phyloP scores from a whole-genome alignment of 2,888 invertebrate genomes.

The Drosophila pullipes region DNA sequence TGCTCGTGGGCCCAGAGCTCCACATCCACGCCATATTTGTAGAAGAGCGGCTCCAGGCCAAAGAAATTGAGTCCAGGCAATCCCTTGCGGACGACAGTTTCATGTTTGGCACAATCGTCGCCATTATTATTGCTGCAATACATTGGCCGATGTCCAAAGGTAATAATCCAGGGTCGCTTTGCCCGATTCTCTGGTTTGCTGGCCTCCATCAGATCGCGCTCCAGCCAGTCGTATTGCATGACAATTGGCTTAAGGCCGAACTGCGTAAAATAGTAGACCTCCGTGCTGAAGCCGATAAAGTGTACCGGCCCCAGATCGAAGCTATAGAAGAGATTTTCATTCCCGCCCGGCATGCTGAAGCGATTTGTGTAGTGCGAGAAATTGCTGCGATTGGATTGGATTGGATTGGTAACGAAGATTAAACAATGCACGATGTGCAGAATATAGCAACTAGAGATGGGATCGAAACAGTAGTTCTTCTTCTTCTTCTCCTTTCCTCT shows the following conservation, averaged over 20 bases:
- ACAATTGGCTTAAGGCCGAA: constrained; percentile 93
- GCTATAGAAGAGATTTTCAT: constrained; percentile 92
- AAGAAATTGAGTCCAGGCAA: constrained; percentile 88
- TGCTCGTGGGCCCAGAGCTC: constrained; percentile 99
- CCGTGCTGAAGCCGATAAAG: constrained; percentile 96
- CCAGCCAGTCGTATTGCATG: constrained; percentile 94
- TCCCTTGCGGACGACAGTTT: constrained; percentile 89
- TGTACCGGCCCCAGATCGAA: constrained; percentile 96
- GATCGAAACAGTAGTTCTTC: not conserved
- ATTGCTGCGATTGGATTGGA: constrained; percentile 88
- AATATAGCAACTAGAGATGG: not conserved
- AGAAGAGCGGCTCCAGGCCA: constrained; percentile 93
- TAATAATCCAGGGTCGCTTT: constrained; percentile 92
- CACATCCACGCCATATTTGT: constrained; percentile 95
- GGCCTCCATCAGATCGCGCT: constrained; percentile 91
- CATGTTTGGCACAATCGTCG: constrained; percentile 90
- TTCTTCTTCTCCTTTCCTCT: not conserved
- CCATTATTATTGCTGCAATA: constrained; percentile 94
- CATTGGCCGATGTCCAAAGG: constrained; percentile 95
- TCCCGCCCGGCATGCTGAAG: constrained; percentile 94
- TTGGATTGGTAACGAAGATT: not conserved
- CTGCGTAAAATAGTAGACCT: constrained; percentile 96
- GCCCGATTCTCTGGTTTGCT: constrained; percentile 90
- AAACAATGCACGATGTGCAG: not conserved
- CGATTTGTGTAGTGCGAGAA: constrained; percentile 97